Evolutionary conservation across 2,888 invertebrate genomes (phyloP), one percentile per base, ranked within the genome.

Genomic region (Macropis europaea): DNA sequence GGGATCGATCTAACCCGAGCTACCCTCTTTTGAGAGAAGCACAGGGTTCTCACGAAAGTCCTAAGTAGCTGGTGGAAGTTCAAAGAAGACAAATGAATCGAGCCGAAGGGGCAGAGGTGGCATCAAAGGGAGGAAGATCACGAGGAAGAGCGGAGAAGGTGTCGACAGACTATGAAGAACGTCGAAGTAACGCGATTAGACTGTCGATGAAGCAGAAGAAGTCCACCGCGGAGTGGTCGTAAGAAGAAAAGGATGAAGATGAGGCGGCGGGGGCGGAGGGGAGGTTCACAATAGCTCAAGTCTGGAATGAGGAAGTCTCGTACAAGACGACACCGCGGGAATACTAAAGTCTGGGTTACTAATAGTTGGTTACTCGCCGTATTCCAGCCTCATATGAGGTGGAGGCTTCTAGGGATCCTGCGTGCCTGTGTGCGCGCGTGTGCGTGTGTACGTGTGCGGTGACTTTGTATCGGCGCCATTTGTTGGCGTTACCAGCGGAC

Each of bases 261-360:
- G 67, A 43, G 42, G 70, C 1, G 61, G 50, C 64, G 52, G 48
- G 57, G 64, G 78, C 57, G 66, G 69, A 63, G 74, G 60, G 67
- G 77, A 80, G 82, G 73, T 82, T 85, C 74, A 82, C 84, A 82
- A 81, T 82, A 81, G 81, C 73, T 79, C 77, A 76, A 73, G 79
- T 81, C 59, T 85, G 87, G 88, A 87, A 88, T 88, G 88, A 88
- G 88, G 88, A 88, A 88, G 87, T 85, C 81, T 82, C 79, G 81
- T 78, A 83, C 78, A 76, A 61, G 72, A 75, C 73, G 81, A 86
- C 86, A 84, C 81, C 81, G 72, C 75, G 82, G 77, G 88, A 88
- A 88, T 88, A 88, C 87, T 87, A 88, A 87, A 87, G 87, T 88
- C 85, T 88, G 84, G 85, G 87, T 87, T 87, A 88, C 84, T 83